Base-by-base conservation (phyloP, 2,113 vertebrate genomes). In the Podilymbus podiceps region DNA sequence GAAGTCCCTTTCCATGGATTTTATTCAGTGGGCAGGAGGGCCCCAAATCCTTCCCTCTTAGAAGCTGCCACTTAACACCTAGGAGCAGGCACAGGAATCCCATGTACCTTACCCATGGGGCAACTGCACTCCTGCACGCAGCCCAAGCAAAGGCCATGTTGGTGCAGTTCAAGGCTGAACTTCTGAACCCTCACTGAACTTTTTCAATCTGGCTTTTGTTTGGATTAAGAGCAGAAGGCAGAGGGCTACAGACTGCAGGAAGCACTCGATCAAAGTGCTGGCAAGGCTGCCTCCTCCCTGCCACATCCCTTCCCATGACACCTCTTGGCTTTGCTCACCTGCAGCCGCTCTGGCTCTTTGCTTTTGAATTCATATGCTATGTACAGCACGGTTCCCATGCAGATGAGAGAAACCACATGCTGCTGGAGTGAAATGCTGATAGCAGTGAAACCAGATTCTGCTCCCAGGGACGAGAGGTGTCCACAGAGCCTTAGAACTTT, bases 251-350 rank as follows among this genome's bases (percentile, higher is more conserved):
- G 81, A 82, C 86, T 85, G 76, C 88, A 95, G 96, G 97, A 97
- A 97, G 79, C 89, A 95, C 89, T 97, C 18, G 44, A 96, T 97
- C 92, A 97, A 97, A 97, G 94, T 84, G 75, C 89, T 93, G 95
- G 97, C 93, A 23, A 96, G 89, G 44, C 81, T 90, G 91, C 75
- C 82, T 96, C 75, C 58, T 93, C 87, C 92, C 92, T 95, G 95
- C 95, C 92, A 96, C 81, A 85, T 85, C 95, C 68, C 93, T 96
- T 96, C 91, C 95, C 60, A 56, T 67, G 95, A 96, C 78, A 92
- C 91, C 95, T 94, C 89, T 92, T 95, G 94, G 95, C 79, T 96
- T 84, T 88, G 89, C 95, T 96, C 94, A 97, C 97, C 96, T 96
- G 95, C 96, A 93, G 85, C 72, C 49, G 0, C 77, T 91, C 87